Evolutionary conservation across 2,113 vertebrate species (phyloP).

Genomic region (Cebidichthys violaceus): DNA sequence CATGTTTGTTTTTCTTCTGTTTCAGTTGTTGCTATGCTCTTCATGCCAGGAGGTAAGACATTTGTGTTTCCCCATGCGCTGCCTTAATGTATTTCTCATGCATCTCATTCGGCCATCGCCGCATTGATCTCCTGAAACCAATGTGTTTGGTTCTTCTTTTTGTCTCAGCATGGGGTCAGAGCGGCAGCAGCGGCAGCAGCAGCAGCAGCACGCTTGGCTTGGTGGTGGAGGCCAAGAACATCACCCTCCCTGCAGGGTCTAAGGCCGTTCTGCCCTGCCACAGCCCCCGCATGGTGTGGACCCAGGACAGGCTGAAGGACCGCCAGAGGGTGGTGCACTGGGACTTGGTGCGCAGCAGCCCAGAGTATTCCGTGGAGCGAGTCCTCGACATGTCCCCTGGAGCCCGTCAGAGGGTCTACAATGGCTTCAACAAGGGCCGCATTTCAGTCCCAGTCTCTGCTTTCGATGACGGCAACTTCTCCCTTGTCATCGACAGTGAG

Average conservation of each 20-base stretch:
- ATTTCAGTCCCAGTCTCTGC: slow-evolving; percentile 86
- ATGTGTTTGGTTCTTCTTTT: slow-evolving; percentile 8
- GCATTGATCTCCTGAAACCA: background rate
- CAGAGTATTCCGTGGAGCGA: slow-evolving; percentile 83
- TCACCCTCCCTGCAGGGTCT: slow-evolving; percentile 84
- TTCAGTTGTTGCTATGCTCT: slow-evolving; percentile 78
- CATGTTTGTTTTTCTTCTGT: slow-evolving; percentile 55
- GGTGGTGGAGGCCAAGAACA: slow-evolving; percentile 86
- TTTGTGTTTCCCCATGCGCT: background rate
- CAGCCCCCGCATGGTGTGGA: slow-evolving; percentile 93
- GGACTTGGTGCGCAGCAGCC: slow-evolving; percentile 87
- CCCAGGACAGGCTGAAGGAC: slow-evolving; percentile 91
- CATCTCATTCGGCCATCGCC: background rate
- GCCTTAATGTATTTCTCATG: background rate
- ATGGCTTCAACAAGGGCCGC: slow-evolving; percentile 87
- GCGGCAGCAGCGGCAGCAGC: slow-evolving; percentile 65
- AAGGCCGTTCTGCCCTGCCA: slow-evolving; percentile 88
- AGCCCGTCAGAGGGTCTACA: slow-evolving; percentile 89
- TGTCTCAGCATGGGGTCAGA: slow-evolving; percentile 77
- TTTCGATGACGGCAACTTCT: slow-evolving; percentile 95
- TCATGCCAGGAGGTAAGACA: slow-evolving; percentile 75
- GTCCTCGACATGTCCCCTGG: slow-evolving; percentile 93
- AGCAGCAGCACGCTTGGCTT: slow-evolving; percentile 71
- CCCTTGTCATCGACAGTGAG: slow-evolving; percentile 87
- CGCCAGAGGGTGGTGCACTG: slow-evolving; percentile 96